phyloP scores from a whole-genome alignment of 2,888 invertebrate genomes.

The Catocala nupta region DNA sequence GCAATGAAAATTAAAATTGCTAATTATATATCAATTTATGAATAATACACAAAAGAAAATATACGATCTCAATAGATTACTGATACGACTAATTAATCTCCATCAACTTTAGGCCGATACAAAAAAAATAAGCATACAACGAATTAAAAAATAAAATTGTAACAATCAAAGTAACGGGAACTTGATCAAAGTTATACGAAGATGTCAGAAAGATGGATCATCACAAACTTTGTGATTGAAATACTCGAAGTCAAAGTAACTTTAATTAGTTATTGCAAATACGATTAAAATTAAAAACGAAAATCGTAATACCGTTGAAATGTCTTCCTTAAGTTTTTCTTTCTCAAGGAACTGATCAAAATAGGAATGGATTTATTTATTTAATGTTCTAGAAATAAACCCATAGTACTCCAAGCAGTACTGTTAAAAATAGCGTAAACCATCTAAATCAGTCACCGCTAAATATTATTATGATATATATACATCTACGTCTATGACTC shows the following conservation, averaged over 20 bases:
- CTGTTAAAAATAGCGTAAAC: no score
- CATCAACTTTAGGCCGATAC: neutral
- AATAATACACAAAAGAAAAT: no score
- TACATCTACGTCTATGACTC: no score
- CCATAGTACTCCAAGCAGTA: no score
- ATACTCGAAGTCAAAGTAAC: neutral
- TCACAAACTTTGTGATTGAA: conserved; percentile 7
- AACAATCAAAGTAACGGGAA: neutral
- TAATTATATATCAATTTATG: no score
- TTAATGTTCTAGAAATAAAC: no score
- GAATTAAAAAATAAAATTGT: neutral
- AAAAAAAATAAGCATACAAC: neutral
- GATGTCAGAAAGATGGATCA: neutral
- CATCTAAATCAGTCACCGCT: no score
- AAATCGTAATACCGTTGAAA: neutral
- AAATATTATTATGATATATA: no score
- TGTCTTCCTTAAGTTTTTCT: neutral
- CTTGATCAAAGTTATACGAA: neutral
- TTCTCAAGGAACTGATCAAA: no score
- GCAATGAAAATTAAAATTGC: no score
- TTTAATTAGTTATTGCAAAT: conserved; percentile 14
- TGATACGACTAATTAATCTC: neutral
- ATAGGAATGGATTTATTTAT: no score
- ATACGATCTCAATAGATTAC: no score
- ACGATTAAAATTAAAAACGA: conserved; percentile 5